Evolutionary conservation across 1,140 invertebrate species (phyloP), one percentile per base, ranked within the genome.

Genomic region (Heliconius himera): DNA sequence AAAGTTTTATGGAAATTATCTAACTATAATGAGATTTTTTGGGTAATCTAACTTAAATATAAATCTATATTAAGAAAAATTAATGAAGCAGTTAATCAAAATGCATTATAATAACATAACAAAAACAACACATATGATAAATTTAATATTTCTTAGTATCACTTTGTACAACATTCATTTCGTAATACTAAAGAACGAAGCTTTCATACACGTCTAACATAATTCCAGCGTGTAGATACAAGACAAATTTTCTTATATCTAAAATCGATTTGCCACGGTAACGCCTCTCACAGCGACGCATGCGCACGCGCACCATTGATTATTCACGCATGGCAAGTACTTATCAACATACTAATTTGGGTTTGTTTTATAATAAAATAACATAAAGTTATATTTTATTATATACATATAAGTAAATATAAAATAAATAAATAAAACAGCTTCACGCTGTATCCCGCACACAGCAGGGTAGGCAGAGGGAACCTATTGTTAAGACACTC

Each of bases 281-380:
- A 73, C 76, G 76, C 76, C 76, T 72, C 70, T 71, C 38, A 38
- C 46, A 60, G 49, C 73, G 73, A 54, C 60, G 74, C 51, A 74
- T 74, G 71, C 51, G 70, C 76, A 74, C 75, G 60, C 72, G 76
- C 76, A 81, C 70, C 46, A 77, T 46, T 78, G 76, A 81, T 81
- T 81, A 81, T 77, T 70, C 60, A 81, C 80, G 80, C 80, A 70
- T 81, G 29, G 80, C 73, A 22, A 70, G 18, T 26, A 74, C 49
- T 76, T 76, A 26, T 70, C 79, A 80, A 46, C 73, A 29, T 51
- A 54, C 36, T 56, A 51, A 73, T 75, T 54, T 73, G 73, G n/a
- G 13, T 74, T 79, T 70, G 56, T 72, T 79, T 70, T 74, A 74
- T 79, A 74, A 79, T 60, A 60, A 20, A 60, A 6, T 60, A n/a